These are phyloP conservation scores for Euphonia xanthogaster DNA, from an alignment of 2,797 vertebrate species.

Conservation along the genomic window DNA sequence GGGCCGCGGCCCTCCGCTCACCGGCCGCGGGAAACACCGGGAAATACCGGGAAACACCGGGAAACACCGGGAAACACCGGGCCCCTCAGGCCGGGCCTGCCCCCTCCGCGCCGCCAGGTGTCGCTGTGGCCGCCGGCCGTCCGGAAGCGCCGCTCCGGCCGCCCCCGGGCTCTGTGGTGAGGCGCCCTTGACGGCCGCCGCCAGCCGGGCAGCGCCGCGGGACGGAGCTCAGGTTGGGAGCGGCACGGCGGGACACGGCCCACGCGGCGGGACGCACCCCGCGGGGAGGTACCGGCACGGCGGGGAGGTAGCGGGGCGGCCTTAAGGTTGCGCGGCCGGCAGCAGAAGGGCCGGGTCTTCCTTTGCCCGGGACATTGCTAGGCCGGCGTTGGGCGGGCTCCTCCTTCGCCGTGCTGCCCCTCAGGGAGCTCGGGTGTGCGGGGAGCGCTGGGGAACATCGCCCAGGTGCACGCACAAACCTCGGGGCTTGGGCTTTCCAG, in stretches of 20 bases:
- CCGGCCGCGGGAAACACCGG: too few species aligned
- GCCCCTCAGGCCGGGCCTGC: background rate
- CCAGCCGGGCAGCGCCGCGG: fast-evolving
- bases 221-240: fast-evolving
- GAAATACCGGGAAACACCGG: too few species aligned
- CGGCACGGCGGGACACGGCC: background rate
- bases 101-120: background rate
- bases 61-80: background rate
- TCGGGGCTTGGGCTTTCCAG: fast-evolving
- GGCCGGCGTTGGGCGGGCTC: background rate
- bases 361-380: fast-evolving
- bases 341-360: background rate
- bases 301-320: background rate
- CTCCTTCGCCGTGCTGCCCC: background rate
- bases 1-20: background rate
- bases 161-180: background rate
- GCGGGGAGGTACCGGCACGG: background rate
- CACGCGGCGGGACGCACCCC: background rate
- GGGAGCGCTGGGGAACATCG: fast-evolving
- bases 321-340: too few species aligned
- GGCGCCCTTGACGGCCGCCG: background rate
- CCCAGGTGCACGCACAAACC: fast-evolving
- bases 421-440: too few species aligned
- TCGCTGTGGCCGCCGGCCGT: background rate
- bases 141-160: background rate